phyloP scores from a whole-genome alignment of 2,888 invertebrate genomes.

The Zonitis immaculata region DNA sequence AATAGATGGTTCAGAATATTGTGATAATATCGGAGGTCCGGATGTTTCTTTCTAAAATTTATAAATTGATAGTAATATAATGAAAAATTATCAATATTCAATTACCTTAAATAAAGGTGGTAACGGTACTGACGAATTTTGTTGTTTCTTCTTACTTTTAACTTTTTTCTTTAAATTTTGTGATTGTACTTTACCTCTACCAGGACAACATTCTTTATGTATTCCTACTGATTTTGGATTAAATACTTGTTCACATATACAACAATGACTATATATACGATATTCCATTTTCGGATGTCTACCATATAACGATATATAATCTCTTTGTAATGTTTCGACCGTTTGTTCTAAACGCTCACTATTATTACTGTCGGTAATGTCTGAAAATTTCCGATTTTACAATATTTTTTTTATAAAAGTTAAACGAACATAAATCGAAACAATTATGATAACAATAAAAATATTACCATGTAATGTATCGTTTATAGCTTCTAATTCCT shows the following conservation, averaged over 20 bases:
- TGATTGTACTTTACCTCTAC: constrained; percentile 26
- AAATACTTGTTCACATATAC: constrained; percentile 39
- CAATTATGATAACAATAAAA: background rate
- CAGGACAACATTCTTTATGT: constrained; percentile 32
- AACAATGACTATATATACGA: constrained; percentile 40
- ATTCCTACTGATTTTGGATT: constrained; percentile 31
- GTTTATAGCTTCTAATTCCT: constrained; percentile 2
- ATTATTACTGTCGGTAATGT: background rate
- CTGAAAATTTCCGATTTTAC: no score
- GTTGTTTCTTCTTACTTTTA: constrained; percentile 36
- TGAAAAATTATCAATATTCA: no score
- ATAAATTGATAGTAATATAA: no score
- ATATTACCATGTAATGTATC: background rate
- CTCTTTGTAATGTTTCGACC: constrained; percentile 39
- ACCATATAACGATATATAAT: constrained; percentile 42
- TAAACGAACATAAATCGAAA: no score
- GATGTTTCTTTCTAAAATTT: constrained; percentile 14
- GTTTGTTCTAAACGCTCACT: constrained; percentile 9
- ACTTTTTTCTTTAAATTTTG: constrained; percentile 37
- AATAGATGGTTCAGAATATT: constrained; percentile 8
- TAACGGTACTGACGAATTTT: constrained; percentile 29
- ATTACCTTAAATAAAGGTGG: constrained; percentile 39
- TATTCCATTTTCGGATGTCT: constrained; percentile 43
- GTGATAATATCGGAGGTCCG: constrained; percentile 12
- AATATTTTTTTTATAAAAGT: no score